Base-by-base conservation (phyloP, 1,140 invertebrate genomes). In the Aphis craccivora region DNA sequence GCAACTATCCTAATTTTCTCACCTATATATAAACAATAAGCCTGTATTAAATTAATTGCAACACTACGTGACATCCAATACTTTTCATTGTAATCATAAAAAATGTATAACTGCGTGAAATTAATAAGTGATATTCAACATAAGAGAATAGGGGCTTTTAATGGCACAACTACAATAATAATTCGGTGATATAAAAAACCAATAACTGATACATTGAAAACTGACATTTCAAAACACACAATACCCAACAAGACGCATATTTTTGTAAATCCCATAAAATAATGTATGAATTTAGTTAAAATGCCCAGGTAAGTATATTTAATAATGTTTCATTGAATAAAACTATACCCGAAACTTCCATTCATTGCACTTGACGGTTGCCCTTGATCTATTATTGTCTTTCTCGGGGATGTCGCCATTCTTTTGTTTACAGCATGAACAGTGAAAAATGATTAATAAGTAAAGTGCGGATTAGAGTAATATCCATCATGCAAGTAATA, bases 311-410 rank as follows among this genome's bases (percentile, higher is more conserved):
- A 51, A 93, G 48, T 93, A 93, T 84, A 93, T 67, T 37, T 90
- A 90, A 90, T 93, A 84, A 93, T 93, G 43, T 93, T 86, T 93
- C 51, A 93, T 86, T 93, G 91, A 93, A 93, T 92, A 92, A 92
- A 92, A 92, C 91, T 93, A 55, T 93, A 93, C 91, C 91, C 91
- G 91, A 93, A 93, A 93, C 81, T 93, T 93, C 91, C 91, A 93
- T 93, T 93, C 91, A 93, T 93, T 93, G 91, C 91, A 93, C 81
- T 93, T 93, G 81, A 93, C 91, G 35, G 91, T 53, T 30, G 91
- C 91, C 91, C 91, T 93, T 86, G 91, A 93, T 93, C 30, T 93
- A 93, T 35, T 93, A 93, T 93, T 93, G 48, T 30, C 91, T 22
- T 93, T 93, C 91, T 93, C 91, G 91, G 91, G 91, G 43, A 93